phyloP scores from a whole-genome alignment of 2,888 invertebrate genomes.

The Nipponacmea schrenckii region DNA sequence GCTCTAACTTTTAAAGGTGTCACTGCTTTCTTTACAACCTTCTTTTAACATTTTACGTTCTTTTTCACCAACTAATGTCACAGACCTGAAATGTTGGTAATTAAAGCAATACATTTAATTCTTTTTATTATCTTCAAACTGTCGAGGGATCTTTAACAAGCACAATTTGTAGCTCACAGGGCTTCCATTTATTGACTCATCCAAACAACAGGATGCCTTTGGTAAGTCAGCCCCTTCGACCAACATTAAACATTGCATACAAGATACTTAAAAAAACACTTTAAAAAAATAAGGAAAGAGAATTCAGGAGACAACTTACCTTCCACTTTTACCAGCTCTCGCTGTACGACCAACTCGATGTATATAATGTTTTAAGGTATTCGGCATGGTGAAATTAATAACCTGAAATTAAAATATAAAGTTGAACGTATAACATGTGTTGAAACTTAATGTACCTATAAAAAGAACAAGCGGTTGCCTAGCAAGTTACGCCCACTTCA shows the following conservation, averaged over 20 bases:
- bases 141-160: too few species aligned
- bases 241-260: too few species aligned
- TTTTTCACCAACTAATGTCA: constrained; percentile 92
- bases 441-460: too few species aligned
- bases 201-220: too few species aligned
- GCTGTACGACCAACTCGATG: constrained; percentile 97
- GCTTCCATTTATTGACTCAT: too few species aligned
- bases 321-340: constrained; percentile 89
- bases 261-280: too few species aligned
- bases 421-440: too few species aligned
- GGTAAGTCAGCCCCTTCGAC: too few species aligned
- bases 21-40: constrained; percentile 85
- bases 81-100: constrained; percentile 72
- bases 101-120: not conserved
- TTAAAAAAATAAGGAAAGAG: too few species aligned
- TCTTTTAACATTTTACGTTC: constrained; percentile 92
- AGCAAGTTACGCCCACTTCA: too few species aligned
- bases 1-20: constrained; percentile 88
- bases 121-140: not conserved
- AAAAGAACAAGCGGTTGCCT: too few species aligned
- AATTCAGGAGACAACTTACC: too few species aligned
- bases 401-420: constrained; percentile 69
- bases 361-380: constrained; percentile 94
- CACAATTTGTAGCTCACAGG: not conserved
- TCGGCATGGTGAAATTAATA: constrained; percentile 95